phyloP scores from a whole-genome alignment of 2,797 vertebrate species.

The Enteromius anoplus region DNA sequence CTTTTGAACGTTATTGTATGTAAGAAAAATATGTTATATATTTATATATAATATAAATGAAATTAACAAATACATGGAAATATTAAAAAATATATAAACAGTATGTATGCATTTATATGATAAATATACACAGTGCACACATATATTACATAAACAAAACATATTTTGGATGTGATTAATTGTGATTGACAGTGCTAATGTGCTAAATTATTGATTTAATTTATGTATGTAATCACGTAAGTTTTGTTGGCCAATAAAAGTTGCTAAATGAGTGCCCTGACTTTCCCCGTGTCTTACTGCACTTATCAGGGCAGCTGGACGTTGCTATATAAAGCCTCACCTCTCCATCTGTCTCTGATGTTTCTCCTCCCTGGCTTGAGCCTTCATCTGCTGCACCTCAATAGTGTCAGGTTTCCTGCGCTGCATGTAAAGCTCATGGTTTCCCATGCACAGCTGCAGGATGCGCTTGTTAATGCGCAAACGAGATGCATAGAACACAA shows the following conservation, averaged over 20 bases:
- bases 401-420: conserved; percentile 93
- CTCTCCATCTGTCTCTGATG: conserved; percentile 91
- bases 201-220: too few relatives aligned
- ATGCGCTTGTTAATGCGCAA: conserved; percentile 94
- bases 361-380: conserved; percentile 92
- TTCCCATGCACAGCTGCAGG: conserved; percentile 93
- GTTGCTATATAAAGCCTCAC: conserved; percentile 17
- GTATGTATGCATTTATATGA: too few relatives aligned
- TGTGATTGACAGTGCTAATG: too few relatives aligned
- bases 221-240: too few relatives aligned
- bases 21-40: too few relatives aligned
- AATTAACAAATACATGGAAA: too few relatives aligned
- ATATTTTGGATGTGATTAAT: too few relatives aligned
- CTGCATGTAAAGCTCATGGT: conserved; percentile 93
- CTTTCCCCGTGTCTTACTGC: conserved; percentile 2
- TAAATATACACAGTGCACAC: too few relatives aligned
- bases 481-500: conserved; percentile 89
- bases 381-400: conserved; percentile 99
- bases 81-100: too few relatives aligned
- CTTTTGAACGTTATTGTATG: too few relatives aligned
- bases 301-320: background rate
- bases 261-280: background rate
- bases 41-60: too few relatives aligned
- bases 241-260: background rate
- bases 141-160: too few relatives aligned